These are phyloP conservation scores for Zaprionus kolodkinae DNA, from an alignment of 1,140 invertebrate species.

Conservation along the genomic window DNA sequence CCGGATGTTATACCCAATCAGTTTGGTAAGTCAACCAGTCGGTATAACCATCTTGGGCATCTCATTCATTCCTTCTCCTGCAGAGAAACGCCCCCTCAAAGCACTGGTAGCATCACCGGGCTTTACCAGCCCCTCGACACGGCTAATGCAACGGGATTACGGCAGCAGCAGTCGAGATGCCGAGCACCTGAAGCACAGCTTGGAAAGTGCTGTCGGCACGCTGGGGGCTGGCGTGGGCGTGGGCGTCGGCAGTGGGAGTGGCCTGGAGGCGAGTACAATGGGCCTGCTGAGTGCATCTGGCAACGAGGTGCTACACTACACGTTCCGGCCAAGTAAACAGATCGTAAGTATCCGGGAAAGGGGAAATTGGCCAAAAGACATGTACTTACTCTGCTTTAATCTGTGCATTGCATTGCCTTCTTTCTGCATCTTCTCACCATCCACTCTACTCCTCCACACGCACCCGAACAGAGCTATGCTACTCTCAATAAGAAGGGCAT, in stretches of 20 bases:
- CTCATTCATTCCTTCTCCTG: background rate
- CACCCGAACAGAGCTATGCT: conserved; percentile 81
- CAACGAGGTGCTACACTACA: conserved; percentile 83
- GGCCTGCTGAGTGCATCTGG: conserved; percentile 69
- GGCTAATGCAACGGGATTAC: conserved; percentile 79
- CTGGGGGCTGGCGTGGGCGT: conserved; percentile 28
- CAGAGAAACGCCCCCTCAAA: conserved; percentile 83
- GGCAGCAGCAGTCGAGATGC: conserved; percentile 55
- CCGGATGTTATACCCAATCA: conserved; percentile 94
- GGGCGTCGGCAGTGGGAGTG: conserved; percentile 35
- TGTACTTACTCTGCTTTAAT: conserved; percentile 25
- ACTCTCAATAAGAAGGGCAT: conserved; percentile 83
- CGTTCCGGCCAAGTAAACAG: conserved; percentile 84
- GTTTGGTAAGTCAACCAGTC: conserved; percentile 87
- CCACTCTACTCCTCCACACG: background rate
- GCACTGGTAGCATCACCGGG: conserved; percentile 71
- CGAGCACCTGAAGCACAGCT: conserved; percentile 54
- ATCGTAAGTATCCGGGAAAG: conserved; percentile 70
- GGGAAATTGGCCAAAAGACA: background rate
- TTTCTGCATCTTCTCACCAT: conserved; percentile 24
- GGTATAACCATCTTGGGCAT: background rate
- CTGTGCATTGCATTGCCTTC: conserved; percentile 19
- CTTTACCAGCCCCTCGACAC: conserved; percentile 78
- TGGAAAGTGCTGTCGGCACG: conserved; percentile 31
- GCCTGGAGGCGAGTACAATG: conserved; percentile 51